These are phyloP conservation scores for Ptyas mucosa DNA, from an alignment of 2,113 vertebrate genomes.

Conservation along the genomic window DNA sequence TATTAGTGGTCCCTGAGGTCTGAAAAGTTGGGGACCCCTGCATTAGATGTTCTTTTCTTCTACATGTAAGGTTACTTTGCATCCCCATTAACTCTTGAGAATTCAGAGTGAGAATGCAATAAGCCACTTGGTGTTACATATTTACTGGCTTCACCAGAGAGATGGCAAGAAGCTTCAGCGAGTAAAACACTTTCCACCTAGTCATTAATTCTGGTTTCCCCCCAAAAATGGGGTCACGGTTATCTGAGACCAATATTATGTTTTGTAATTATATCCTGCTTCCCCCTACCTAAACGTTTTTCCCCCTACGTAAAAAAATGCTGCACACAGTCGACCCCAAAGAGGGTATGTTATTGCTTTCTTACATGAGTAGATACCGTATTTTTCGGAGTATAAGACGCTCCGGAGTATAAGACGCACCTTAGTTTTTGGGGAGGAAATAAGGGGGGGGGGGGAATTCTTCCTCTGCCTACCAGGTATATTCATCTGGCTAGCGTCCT, in stretches of 20 bases:
- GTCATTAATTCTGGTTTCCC: neutral
- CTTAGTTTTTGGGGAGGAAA: no score
- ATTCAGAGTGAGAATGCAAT: neutral
- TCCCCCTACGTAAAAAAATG: neutral
- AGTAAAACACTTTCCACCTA: neutral
- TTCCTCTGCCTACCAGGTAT: no score
- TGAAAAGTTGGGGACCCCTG: no score
- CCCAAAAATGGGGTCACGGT: neutral
- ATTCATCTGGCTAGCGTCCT: no score
- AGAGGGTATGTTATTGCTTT: neutral
- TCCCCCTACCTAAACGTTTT: neutral
- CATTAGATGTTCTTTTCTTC: neutral
- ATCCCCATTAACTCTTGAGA: neutral
- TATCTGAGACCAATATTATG: neutral
- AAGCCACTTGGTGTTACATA: neutral
- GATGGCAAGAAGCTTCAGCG: neutral
- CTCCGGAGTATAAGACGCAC: no score
- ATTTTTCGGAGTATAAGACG: no score
- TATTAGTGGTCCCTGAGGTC: no score
- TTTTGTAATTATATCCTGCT: neutral
- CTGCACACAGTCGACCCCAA: neutral
- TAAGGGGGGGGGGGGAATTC: no score
- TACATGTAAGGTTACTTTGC: neutral
- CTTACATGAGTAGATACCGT: neutral
- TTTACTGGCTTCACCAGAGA: neutral